phyloP scores from a whole-genome alignment of 1,140 invertebrate genomes.

The Cydia strobilella region DNA sequence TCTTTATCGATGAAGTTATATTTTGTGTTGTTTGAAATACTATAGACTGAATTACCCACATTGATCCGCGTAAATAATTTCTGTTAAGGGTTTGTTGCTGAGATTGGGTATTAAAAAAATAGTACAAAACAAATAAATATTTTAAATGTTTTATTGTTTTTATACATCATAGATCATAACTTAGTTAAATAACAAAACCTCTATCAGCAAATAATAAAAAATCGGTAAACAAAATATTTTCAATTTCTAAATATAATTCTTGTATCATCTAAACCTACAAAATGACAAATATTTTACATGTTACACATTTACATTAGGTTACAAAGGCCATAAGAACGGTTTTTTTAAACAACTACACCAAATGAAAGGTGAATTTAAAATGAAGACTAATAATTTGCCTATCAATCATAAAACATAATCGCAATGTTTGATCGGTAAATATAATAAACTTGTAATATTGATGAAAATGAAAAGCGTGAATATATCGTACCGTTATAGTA shows the following conservation, averaged over 20 bases:
- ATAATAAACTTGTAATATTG: background rate
- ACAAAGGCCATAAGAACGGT: slow-evolving; percentile 52
- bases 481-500: background rate
- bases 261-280: slow-evolving; percentile 58
- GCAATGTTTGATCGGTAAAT: background rate
- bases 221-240: slow-evolving; percentile 56
- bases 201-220: slow-evolving; percentile 57
- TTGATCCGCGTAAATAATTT: no score
- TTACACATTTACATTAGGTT: slow-evolving; percentile 74
- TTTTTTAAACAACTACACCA: slow-evolving; percentile 32
- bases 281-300: slow-evolving; percentile 56
- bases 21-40: no score
- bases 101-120: background rate
- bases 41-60: no score
- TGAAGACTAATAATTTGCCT: slow-evolving; percentile 6
- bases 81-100: no score
- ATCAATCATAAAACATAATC: background rate
- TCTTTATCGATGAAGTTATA: no score
- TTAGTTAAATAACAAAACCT: slow-evolving; percentile 57
- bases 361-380: slow-evolving; percentile 19
- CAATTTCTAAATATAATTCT: slow-evolving; percentile 53
- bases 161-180: slow-evolving; percentile 58
- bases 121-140: slow-evolving; percentile 13
- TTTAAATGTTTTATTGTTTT: slow-evolving; percentile 53
- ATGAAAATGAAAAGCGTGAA: slow-evolving; percentile 22